Evolutionary conservation across 2,113 vertebrate species (phyloP).

Genomic region (Oryzias melastigma): DNA sequence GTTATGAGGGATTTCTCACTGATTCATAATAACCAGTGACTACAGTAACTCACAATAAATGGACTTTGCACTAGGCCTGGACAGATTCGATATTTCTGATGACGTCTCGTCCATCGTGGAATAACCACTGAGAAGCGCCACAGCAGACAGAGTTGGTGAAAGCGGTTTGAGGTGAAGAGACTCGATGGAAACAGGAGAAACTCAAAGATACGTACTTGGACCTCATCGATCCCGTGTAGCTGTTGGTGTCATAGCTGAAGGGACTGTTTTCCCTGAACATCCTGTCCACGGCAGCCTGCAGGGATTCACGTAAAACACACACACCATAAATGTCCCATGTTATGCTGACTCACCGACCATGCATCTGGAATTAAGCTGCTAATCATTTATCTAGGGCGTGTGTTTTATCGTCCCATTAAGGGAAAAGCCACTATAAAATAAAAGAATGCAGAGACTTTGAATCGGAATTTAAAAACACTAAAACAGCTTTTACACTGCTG

Average conservation of each 20-base stretch:
- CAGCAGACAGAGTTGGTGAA: slow-evolving; percentile 1
- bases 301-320: not conserved
- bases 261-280: slow-evolving; percentile 63
- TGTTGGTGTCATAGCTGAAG: slow-evolving; percentile 47
- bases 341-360: not conserved
- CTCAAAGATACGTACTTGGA: slow-evolving; percentile 57
- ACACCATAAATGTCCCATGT: not conserved
- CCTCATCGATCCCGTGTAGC: slow-evolving; percentile 52
- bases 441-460: no score
- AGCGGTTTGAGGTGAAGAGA: not conserved
- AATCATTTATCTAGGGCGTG: not conserved
- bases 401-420: no score
- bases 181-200: not conserved
- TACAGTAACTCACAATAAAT: slow-evolving; percentile 82
- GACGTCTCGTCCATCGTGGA: slow-evolving; percentile 53
- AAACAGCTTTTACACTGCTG: no score
- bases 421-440: no score
- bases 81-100: slow-evolving; percentile 52
- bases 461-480: no score
- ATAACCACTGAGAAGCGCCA: slow-evolving; percentile 37
- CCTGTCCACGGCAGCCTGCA: slow-evolving; percentile 28
- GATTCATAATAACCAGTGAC: not conserved
- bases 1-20: not conserved
- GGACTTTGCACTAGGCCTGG: slow-evolving; percentile 80
- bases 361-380: not conserved